Percentiles rank a stretch among this genome's conserved stretches.
These are phyloP conservation scores for Pontoporia blainvillei DNA, from an alignment of 2,113 vertebrate genomes.

Conservation along the genomic window DNA sequence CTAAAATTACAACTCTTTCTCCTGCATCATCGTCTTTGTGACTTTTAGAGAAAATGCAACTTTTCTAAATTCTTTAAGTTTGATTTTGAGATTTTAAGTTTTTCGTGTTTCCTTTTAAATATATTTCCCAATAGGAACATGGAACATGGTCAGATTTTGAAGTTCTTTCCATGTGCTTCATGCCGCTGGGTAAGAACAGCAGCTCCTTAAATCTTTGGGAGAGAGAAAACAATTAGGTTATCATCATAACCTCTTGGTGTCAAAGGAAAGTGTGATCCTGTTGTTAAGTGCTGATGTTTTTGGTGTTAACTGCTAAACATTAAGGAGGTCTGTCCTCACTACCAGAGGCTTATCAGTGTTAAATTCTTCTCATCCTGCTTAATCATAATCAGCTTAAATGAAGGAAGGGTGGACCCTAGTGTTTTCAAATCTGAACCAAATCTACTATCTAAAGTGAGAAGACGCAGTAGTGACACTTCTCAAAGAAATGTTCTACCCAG, in stretches of 20 bases:
- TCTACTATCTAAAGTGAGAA: not conserved
- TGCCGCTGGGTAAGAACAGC: conserved; percentile 10
- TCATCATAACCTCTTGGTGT: conserved; percentile 44
- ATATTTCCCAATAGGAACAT: not conserved
- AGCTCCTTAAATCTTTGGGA: conserved; percentile 34
- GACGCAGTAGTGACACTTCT: not conserved
- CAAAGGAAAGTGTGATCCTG: not conserved
- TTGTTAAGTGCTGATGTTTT: conserved; percentile 60
- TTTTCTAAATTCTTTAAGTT: not conserved
- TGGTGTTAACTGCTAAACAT: conserved; percentile 16
- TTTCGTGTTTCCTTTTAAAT: not conserved
- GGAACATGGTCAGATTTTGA: not conserved
- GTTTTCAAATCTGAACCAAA: not conserved
- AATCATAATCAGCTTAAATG: not conserved
- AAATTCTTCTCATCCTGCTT: not conserved
- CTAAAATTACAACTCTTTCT: not conserved
- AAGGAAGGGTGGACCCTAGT: not conserved
- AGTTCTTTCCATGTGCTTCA: conserved; percentile 45
- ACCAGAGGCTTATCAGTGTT: conserved; percentile 6
- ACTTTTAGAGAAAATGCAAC: not conserved
- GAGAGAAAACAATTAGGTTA: conserved; percentile 48
- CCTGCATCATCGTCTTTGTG: not conserved
- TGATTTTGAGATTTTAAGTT: not conserved
- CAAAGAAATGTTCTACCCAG: not conserved
- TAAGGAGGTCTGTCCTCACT: not conserved